These are phyloP conservation scores for Cephus runcator DNA, from an alignment of 2,888 invertebrate species.

Conservation along the genomic window DNA sequence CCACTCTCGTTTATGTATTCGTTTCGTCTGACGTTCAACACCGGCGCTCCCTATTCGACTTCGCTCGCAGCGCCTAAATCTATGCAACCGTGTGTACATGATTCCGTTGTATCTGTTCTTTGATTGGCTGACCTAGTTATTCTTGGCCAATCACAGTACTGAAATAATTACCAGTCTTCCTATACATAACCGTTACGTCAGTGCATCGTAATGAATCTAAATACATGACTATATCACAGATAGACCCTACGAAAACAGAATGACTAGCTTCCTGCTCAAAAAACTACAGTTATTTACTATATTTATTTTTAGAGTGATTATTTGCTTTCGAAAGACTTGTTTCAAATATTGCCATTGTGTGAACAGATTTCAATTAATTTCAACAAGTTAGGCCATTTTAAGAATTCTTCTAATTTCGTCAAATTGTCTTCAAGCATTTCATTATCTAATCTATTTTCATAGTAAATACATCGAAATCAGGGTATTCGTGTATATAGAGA, in stretches of 20 bases:
- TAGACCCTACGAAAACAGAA: not conserved
- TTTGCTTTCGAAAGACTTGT: not conserved
- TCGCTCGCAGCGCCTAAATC: constrained; percentile 7
- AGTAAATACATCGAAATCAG: not conserved
- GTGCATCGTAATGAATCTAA: constrained; percentile 7
- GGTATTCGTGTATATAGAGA: not conserved
- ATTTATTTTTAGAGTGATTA: not conserved
- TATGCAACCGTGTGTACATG: not conserved
- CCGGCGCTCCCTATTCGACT: constrained; percentile 18
- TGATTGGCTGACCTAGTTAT: not conserved
- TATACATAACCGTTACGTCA: constrained; percentile 30
- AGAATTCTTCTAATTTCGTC: not conserved
- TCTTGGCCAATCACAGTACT: constrained; percentile 8
- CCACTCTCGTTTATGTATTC: constrained; percentile 24
- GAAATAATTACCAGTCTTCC: constrained; percentile 21
- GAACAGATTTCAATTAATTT: not conserved
- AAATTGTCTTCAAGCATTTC: not conserved
- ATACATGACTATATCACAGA: not conserved
- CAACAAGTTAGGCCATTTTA: not conserved
- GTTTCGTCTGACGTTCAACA: constrained; percentile 23
- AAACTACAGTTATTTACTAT: not conserved
- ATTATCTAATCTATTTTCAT: not conserved
- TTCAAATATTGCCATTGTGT: not conserved
- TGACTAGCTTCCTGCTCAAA: not conserved
- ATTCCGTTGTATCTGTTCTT: not conserved